A percentile compares a stretch with the other conserved stretches of the same genome.
Evolutionary conservation across 1,140 invertebrate species (phyloP).

Genomic region (Carcinoscorpius rotundicauda): DNA sequence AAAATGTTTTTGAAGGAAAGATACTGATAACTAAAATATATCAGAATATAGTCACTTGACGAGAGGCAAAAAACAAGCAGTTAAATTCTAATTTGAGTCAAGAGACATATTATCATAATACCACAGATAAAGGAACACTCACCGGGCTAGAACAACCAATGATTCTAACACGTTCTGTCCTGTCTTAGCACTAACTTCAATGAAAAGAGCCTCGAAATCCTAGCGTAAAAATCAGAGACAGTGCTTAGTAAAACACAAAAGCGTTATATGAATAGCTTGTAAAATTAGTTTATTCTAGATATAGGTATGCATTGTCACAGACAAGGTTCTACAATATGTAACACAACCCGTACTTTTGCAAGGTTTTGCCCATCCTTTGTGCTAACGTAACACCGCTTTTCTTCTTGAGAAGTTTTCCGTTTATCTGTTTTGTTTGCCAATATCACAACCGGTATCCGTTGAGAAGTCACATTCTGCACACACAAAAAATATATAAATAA

Average conservation of each 20-base stretch:
- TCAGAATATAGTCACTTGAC: too few relatives aligned
- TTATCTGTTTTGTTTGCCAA: conserved; percentile 45
- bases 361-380: conserved; percentile 39
- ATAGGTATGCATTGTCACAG: not conserved
- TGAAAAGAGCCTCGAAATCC: conserved; percentile 43
- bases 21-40: too few relatives aligned
- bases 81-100: too few relatives aligned
- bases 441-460: conserved; percentile 41
- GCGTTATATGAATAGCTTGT: not conserved
- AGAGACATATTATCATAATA: too few relatives aligned
- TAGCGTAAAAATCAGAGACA: conserved; percentile 22
- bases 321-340: not conserved
- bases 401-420: conserved; percentile 35
- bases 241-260: conserved; percentile 4
- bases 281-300: conserved; percentile 25
- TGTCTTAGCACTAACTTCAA: conserved; percentile 46
- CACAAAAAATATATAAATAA: not conserved
- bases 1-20: too few relatives aligned
- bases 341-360: conserved; percentile 31
- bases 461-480: conserved; percentile 36
- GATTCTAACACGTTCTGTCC: conserved; percentile 39
- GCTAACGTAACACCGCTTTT: conserved; percentile 32
- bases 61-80: too few relatives aligned
- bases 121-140: conserved; percentile 4
- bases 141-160: conserved; percentile 37